phyloP scores from a whole-genome alignment of 2,888 invertebrate species.

The Hydraecia micacea region DNA sequence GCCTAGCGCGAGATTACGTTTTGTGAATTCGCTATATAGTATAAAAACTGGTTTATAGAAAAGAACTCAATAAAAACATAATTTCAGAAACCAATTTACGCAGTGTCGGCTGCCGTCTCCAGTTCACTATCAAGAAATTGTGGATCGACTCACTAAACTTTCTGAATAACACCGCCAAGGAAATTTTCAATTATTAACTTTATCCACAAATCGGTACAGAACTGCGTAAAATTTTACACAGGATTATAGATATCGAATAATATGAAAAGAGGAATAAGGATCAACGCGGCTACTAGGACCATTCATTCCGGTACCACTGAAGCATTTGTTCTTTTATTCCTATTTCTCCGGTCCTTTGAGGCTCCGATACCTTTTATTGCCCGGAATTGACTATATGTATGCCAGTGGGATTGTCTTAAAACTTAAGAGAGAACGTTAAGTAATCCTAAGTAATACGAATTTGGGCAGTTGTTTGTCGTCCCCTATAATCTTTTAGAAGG shows the following conservation, averaged over 20 bases:
- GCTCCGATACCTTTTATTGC: constrained; percentile 65
- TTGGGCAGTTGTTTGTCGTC: constrained; percentile 66
- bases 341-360: constrained; percentile 63
- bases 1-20: constrained; percentile 30
- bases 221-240: constrained; percentile 50
- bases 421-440: constrained; percentile 57
- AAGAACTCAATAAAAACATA: constrained; percentile 56
- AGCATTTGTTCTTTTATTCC: constrained; percentile 70
- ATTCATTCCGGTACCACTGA: constrained; percentile 62
- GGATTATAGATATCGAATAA: constrained; percentile 60
- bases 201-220: constrained; percentile 66
- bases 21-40: neutral
- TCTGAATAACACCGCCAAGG: constrained; percentile 78
- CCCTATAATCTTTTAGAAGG: constrained; percentile 66
- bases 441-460: constrained; percentile 69
- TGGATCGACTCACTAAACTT: constrained; percentile 74
- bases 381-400: constrained; percentile 61
- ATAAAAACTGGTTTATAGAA: constrained; percentile 6
- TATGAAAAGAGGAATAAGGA: constrained; percentile 57
- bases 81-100: constrained; percentile 69
- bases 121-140: constrained; percentile 73
- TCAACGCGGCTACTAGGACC: constrained; percentile 38
- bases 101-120: constrained; percentile 64
- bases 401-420: constrained; percentile 67
- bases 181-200: constrained; percentile 84